Evolutionary conservation across 2,797 vertebrate genomes (phyloP).

Genomic region (Threskiornis aethiopicus): DNA sequence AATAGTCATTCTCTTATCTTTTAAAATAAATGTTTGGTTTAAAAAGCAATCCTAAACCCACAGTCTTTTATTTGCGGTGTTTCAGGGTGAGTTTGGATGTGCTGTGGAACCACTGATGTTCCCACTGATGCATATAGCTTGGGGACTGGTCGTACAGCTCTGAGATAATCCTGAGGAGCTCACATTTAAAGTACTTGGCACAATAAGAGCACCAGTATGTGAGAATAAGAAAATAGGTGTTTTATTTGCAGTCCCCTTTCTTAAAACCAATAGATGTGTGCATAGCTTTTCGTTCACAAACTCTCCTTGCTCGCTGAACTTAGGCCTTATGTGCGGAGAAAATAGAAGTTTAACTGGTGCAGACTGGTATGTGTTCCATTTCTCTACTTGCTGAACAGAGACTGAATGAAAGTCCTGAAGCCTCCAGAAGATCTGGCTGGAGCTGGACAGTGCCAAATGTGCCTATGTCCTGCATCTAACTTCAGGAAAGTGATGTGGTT

Average conservation of each 20-base stretch:
- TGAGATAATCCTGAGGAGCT: slow-evolving; percentile 5
- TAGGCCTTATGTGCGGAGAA: not conserved
- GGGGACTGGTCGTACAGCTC: not conserved
- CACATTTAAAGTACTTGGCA: slow-evolving; percentile 25
- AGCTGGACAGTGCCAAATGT: not conserved
- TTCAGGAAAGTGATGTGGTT: not conserved
- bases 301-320: not conserved
- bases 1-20: slow-evolving; percentile 49
- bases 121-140: slow-evolving; percentile 5
- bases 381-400: not conserved
- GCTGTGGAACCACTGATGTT: slow-evolving; percentile 7
- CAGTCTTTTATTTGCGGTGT: not conserved
- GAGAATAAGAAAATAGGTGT: slow-evolving; percentile 4
- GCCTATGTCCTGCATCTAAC: not conserved
- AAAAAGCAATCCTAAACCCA: slow-evolving; percentile 57
- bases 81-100: slow-evolving; percentile 17
- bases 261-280: not conserved
- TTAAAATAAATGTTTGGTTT: slow-evolving; percentile 67
- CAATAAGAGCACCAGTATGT: not conserved
- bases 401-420: not conserved
- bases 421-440: not conserved
- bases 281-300: not conserved
- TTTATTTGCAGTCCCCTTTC: not conserved
- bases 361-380: not conserved
- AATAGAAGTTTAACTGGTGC: not conserved